phyloP scores from a whole-genome alignment of 2,113 vertebrate species.

The Anseranas semipalmata region DNA sequence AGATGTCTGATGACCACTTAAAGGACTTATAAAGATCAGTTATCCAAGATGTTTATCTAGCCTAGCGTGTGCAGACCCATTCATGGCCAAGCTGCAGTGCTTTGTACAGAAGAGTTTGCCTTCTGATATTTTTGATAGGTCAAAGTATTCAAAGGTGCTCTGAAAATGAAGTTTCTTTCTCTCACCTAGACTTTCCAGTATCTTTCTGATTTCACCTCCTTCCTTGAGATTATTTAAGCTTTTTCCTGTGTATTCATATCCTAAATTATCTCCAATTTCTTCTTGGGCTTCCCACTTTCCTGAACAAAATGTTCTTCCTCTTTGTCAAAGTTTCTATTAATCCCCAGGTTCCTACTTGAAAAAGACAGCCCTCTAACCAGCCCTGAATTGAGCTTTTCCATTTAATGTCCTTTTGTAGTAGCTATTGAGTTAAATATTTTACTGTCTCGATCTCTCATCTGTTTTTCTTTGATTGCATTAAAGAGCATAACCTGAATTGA shows the following conservation, averaged over 20 bases:
- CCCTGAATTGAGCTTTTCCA: neutral
- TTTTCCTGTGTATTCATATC: neutral
- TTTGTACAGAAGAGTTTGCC: neutral
- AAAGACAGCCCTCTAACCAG: neutral
- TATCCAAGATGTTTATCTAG: neutral
- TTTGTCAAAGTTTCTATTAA: neutral
- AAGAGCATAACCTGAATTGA: neutral
- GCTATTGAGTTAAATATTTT: conserved; percentile 5
- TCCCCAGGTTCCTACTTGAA: neutral
- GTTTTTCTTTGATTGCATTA: conserved; percentile 13
- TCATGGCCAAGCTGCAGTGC: neutral
- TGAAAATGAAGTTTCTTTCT: neutral
- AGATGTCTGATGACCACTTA: neutral
- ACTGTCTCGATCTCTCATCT: conserved; percentile 3
- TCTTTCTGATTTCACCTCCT: neutral
- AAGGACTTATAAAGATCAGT: neutral
- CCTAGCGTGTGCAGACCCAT: neutral
- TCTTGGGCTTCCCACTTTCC: neutral
- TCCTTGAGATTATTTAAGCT: neutral
- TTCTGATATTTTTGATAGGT: neutral
- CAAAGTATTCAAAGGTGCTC: neutral
- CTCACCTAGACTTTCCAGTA: neutral
- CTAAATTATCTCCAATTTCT: neutral
- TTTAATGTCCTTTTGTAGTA: neutral
- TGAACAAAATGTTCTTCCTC: neutral